phyloP scores from a whole-genome alignment of 2,888 invertebrate species.

The Chrysopilus asiliformis region DNA sequence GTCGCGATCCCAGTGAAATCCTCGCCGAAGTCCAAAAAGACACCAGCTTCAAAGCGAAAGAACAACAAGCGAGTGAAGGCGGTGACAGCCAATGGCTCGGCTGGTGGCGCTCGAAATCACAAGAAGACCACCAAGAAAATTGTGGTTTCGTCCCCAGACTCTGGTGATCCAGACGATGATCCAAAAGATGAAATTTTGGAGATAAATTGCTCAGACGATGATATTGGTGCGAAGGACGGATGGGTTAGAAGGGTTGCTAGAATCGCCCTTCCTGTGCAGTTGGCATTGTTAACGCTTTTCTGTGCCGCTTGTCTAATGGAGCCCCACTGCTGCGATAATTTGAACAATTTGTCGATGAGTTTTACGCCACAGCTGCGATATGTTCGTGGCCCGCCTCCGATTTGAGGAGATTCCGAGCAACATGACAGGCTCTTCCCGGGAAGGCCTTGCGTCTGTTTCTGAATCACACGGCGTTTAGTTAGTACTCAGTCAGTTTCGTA shows the following conservation, averaged over 20 bases:
- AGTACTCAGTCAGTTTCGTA: too few species aligned
- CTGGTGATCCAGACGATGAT: conserved; percentile 23
- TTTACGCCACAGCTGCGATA: conserved; percentile 62
- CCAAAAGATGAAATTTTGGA: conserved; percentile 19
- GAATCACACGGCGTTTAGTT: too few species aligned
- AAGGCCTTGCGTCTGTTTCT: too few species aligned
- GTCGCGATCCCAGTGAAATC: background rate
- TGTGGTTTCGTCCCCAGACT: conserved; percentile 8
- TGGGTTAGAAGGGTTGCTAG: conserved; percentile 55
- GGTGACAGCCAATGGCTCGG: background rate
- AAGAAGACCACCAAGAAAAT: background rate
- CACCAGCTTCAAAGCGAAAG: conserved; percentile 16
- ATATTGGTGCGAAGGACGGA: conserved; percentile 19
- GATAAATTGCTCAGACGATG: conserved; percentile 13
- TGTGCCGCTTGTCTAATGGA: conserved; percentile 58
- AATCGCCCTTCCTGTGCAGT: conserved; percentile 56
- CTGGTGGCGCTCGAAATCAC: background rate
- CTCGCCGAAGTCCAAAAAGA: conserved; percentile 15
- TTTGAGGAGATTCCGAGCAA: too few species aligned
- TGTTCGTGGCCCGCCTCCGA: conserved; percentile 61
- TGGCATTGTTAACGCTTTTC: conserved; percentile 53
- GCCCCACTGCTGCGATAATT: conserved; percentile 60
- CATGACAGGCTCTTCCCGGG: too few species aligned
- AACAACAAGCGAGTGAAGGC: conserved; percentile 16
- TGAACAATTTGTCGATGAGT: conserved; percentile 57